These are phyloP conservation scores for Strongylocentrotus purpuratus DNA, from an alignment of 35 echinoderm and acorn worm genomes.

Conservation along the genomic window DNA sequence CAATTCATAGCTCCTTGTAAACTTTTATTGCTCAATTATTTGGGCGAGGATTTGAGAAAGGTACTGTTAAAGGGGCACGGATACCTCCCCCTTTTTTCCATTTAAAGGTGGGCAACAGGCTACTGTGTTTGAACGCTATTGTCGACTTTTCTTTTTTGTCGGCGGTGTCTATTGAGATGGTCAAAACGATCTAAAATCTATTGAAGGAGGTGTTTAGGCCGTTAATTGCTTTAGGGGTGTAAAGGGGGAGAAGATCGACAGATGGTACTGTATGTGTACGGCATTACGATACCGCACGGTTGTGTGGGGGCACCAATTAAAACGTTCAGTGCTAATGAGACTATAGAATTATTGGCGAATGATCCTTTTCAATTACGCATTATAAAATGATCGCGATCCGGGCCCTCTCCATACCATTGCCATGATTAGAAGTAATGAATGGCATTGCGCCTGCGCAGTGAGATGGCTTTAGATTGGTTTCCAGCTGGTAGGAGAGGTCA, in stretches of 20 bases:
- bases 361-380: slow-evolving; percentile 22
- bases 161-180: not conserved
- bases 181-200: slow-evolving; percentile 10
- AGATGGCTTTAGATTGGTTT: not conserved
- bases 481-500: slow-evolving; percentile 24
- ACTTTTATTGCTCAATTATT: slow-evolving; percentile 55
- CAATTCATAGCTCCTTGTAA: slow-evolving; percentile 46
- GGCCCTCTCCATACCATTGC: not conserved
- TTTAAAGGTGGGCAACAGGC: slow-evolving; percentile 27
- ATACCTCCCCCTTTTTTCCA: not conserved
- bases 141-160: slow-evolving; percentile 1
- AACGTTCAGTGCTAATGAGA: slow-evolving; percentile 50
- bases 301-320: slow-evolving; percentile 7
- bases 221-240: not conserved
- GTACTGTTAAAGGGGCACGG: not conserved
- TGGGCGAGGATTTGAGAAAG: slow-evolving; percentile 41
- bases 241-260: not conserved
- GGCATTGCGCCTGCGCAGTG: slow-evolving; percentile 42
- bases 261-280: not conserved
- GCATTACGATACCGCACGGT: not conserved
- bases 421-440: slow-evolving; percentile 37
- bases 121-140: slow-evolving; percentile 36
- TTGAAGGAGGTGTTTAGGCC: slow-evolving; percentile 37
- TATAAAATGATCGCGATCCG: not conserved
- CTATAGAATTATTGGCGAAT: slow-evolving; percentile 23